These are phyloP conservation scores for Tichodroma muraria DNA, from an alignment of 2,113 vertebrate genomes.

Conservation along the genomic window DNA sequence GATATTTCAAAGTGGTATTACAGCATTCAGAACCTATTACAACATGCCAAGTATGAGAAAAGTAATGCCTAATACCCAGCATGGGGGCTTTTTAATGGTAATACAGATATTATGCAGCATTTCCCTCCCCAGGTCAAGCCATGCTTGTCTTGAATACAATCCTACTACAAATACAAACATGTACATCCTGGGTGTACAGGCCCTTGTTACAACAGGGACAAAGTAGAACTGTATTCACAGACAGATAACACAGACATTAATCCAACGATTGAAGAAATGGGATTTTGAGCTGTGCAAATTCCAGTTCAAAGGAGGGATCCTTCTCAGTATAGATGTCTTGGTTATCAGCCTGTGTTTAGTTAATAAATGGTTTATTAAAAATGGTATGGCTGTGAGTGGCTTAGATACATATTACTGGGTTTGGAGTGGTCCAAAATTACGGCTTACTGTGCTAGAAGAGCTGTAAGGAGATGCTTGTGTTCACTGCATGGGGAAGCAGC, in stretches of 20 bases:
- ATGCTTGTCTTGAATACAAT: slow-evolving; percentile 28
- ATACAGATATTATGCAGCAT: slow-evolving; percentile 38
- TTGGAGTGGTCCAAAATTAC: neutral
- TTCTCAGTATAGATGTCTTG: slow-evolving; percentile 12
- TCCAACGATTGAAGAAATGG: slow-evolving; percentile 28
- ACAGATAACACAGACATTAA: slow-evolving; percentile 48
- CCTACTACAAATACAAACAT: slow-evolving; percentile 38
- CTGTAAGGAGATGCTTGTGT: neutral
- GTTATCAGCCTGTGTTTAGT: slow-evolving; percentile 33
- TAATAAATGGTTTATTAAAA: slow-evolving; percentile 60
- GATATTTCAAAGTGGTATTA: slow-evolving; percentile 40
- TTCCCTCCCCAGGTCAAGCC: slow-evolving; percentile 24
- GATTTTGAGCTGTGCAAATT: slow-evolving; percentile 42
- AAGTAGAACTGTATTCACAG: slow-evolving; percentile 10
- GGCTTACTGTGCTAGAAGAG: neutral
- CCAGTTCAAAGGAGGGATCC: slow-evolving; percentile 47
- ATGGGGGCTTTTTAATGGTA: slow-evolving; percentile 54
- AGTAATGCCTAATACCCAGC: slow-evolving; percentile 54
- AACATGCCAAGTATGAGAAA: neutral
- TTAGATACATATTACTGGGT: neutral
- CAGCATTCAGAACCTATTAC: slow-evolving; percentile 36
- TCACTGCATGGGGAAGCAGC: neutral
- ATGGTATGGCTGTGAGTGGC: slow-evolving; percentile 16
- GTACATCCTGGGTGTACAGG: neutral
- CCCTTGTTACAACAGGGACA: slow-evolving; percentile 3